Evolutionary conservation across 1,140 invertebrate genomes (phyloP).

Genomic region (Phymastichus coffea): DNA sequence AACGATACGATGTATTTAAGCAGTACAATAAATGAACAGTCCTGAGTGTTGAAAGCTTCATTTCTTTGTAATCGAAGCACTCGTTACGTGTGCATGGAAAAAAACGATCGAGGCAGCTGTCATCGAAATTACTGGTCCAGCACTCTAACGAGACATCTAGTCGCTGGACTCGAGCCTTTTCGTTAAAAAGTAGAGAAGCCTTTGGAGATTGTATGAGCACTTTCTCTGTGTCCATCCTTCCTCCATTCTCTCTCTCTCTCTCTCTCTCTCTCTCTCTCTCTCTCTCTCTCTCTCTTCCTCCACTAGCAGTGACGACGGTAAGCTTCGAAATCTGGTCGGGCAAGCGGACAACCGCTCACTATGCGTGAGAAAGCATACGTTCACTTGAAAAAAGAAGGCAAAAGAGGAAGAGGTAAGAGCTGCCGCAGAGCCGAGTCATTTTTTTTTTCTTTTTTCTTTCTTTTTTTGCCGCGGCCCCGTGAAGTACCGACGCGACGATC

Average conservation of each 20-base stretch:
- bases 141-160: no score
- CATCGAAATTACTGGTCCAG: no score
- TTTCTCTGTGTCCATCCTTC: no score
- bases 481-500: not conserved
- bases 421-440: not conserved
- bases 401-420: not conserved
- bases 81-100: no score
- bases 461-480: not conserved
- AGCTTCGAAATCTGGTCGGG: slow-evolving; percentile 4
- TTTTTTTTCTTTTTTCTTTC: not conserved
- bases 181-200: slow-evolving; percentile 28
- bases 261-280: not conserved
- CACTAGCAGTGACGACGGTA: not conserved
- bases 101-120: no score
- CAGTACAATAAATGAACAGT: no score
- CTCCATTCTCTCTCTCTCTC: slow-evolving; percentile 11
- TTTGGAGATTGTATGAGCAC: no score
- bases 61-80: no score
- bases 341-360: slow-evolving; percentile 1
- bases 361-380: slow-evolving; percentile 19
- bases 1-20: no score
- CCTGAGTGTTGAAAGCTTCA: no score
- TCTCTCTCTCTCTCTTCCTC: not conserved
- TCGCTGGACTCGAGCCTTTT: no score
- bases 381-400: not conserved